Base-by-base conservation (phyloP, 1,140 invertebrate genomes). In the Elymnias hypermnestra region DNA sequence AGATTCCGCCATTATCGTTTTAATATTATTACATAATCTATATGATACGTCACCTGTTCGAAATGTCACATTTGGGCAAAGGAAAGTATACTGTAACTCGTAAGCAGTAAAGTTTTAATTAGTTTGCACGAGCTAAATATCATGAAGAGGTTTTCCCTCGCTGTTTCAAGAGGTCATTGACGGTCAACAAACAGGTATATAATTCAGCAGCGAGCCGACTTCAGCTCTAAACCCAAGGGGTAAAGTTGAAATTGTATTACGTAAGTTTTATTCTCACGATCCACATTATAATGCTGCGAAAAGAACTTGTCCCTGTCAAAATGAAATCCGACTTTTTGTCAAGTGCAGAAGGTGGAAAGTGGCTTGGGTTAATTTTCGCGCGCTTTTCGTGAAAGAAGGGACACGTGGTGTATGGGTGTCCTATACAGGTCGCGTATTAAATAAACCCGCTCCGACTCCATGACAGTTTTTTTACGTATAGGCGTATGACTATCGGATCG, bases 111-210 rank as follows among this genome's bases (percentile, higher is more conserved):
- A 25, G 37, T 25, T 37, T 1, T 40, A 54, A 47, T 37, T 55
- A 0, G 10, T 12, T 36, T 47, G 21, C 13, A 10, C 17, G 5
- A 8, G 15, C 7, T 9, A 33, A 8, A n/a, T 19, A 35, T 38
- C 38, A 14, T 46, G 48, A 57, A 53, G 50, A 57, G 42, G 45
- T 48, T 53, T 62, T 54, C 54, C 45, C 50, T 50, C 59, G 55
- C 58, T 61, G 57, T 61, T 59, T 57, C 40, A 48, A 56, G 50
- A 58, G 60, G 60, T 63, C 60, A 59, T 49, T 63, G 53, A 40
- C 50, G 50, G 50, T 46, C 50, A 53, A 21, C 15, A 53, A 63
- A 63, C 63, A 67, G 60, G 63, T 67, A 63, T 10, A 25, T 26
- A 5, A 5, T 13, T 52, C 10, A 17, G 5, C 1, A 63, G n/a